Base-by-base conservation (phyloP, 2,113 vertebrate genomes). In the Serilophus lunatus region DNA sequence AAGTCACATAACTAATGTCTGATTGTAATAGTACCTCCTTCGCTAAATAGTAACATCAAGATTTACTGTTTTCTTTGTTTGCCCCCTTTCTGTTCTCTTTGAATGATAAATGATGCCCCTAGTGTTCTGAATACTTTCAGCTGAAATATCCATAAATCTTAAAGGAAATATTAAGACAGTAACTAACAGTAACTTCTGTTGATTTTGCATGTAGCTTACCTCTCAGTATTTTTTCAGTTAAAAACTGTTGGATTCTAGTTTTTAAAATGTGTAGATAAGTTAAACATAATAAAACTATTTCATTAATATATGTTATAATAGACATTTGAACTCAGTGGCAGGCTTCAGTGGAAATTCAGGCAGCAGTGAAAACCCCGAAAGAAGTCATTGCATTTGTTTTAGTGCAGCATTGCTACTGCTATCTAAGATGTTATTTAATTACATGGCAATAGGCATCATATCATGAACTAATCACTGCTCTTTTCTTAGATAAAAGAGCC, bases 131-230 rank as follows among this genome's bases (percentile, higher is more conserved):
- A 75, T 38, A 15, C 18, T 61, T 90, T 31, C 6, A 40, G 31
- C 9, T 79, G 51, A 83, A 89, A 66, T 59, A 26, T 18, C 23
- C 7, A 13, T 60, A 47, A 71, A 35, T 84, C 47, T 75, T 75
- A 29, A 6, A 69, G 44, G 18, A 0, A 0, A 6, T 35, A 17
- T 2, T n/a, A 45, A 54, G 79, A 44, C 14, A 70, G n/a, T n/a
- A n/a, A 28, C 8, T 17, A 69, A 25, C 23, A 47, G 33, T 57
- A 69, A 45, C 59, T 90, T 60, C 36, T 42, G 29, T 31, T 85
- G 45, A 42, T 74, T 88, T 68, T 66, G 15, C 25, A 16, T 16
- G 17, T 54, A 42, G 38, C 29, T 72, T 80, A 13, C 7, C 28
- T 79, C 50, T 66, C 0, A 0, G 14, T 56, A 70, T 45, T 81